A percentile compares a stretch with the other conserved stretches of the same genome.
Conservation (phyloP, 2,113 vertebrate genomes). For the Cephalopholis sonnerati region DNA sequence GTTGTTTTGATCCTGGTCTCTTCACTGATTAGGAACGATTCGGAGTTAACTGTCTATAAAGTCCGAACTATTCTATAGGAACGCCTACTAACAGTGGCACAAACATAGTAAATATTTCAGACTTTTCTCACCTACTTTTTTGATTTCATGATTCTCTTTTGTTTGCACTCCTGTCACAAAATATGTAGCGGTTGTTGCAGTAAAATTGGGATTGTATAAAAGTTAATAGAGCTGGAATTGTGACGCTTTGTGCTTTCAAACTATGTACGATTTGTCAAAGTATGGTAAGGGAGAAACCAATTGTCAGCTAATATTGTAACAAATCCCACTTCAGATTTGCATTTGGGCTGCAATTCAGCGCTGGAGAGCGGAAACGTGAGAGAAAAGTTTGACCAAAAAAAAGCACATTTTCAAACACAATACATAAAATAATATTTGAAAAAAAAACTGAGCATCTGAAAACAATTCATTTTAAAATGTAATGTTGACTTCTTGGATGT, state of each 20-base stretch:
- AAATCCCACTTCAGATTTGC: neutral
- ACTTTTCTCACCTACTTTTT: neutral
- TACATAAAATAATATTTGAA: neutral
- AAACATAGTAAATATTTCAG: neutral
- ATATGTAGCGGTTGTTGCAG: neutral
- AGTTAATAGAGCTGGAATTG: neutral
- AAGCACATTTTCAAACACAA: neutral
- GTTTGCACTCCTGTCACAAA: neutral
- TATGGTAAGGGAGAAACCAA: neutral
- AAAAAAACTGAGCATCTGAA: neutral
- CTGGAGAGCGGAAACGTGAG: neutral
- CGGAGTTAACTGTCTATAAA: neutral
- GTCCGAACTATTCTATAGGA: neutral
- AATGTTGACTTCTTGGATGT: slow-evolving; percentile 3
- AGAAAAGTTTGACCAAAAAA: neutral
- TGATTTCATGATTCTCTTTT: neutral
- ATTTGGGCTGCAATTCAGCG: neutral
- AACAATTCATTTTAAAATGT: neutral
- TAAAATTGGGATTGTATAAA: neutral
- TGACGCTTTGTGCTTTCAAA: slow-evolving; percentile 1
- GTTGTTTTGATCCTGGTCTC: neutral
- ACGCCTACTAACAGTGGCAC: neutral
- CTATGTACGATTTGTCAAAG: neutral
- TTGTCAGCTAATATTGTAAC: neutral
- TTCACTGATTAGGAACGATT: neutral